Evolutionary conservation across 2,113 vertebrate genomes (phyloP), one percentile per base, ranked within the genome.

Genomic region (Progne subis): DNA sequence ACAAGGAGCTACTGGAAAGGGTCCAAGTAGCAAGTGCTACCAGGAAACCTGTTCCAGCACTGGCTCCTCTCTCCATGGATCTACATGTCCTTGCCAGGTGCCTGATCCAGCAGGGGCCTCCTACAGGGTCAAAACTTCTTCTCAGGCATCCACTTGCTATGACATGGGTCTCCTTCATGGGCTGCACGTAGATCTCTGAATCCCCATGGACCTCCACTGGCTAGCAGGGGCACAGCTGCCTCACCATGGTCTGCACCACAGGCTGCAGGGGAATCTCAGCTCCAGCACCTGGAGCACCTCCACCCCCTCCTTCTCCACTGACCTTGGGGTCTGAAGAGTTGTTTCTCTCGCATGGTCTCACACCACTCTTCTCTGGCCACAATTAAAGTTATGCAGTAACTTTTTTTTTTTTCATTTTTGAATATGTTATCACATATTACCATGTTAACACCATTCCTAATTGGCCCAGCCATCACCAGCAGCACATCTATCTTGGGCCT

Each of bases 281-380:
- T 84, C 18, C 1, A 3, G 26, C 14, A 44, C 32, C 39, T 25
- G 20, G 16, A 52, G 16, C 31, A 37, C 57, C 26, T 74, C 23
- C n/a, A 47, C 0, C 23, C 18, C 12, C n/a, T 28, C 49, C n/a
- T 64, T 53, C 49, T 64, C 21, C 41, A 23, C 10, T 41, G 15
- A 15, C 18, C 24, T 29, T 65, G 82, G 23, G 16, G 18, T 47
- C n/a, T 24, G 50, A 24, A 49, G 60, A n/a, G 43, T 0, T 75
- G 70, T 23, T 49, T 15, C 29, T n/a, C 59, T 47, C 2, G 0
- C 5, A 12, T 16, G 18, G 49, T 41, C 43, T 49, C 70, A 75
- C 29, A 18, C 6, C 0, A 0, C n/a, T 47, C 49, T 46, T 55
- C 59, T 64, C 67, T 18, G 15, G n/a, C 23, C 3, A 1, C 70